Evolutionary conservation across 35 echinoderm and acorn worm genomes (phyloP).

Genomic region (Amphiura filiformis): DNA sequence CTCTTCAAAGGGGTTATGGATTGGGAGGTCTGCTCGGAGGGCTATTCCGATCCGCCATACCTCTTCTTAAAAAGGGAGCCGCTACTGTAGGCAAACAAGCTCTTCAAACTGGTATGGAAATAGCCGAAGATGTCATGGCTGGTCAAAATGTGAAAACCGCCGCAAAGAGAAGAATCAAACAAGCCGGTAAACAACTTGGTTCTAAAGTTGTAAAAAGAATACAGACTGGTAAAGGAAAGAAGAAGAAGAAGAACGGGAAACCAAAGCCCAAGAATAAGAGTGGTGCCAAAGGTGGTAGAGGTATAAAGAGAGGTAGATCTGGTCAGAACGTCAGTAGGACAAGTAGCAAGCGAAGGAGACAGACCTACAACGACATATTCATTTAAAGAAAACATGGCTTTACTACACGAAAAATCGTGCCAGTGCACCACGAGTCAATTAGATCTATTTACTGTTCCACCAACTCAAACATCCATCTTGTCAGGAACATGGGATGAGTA

Average conservation of each 20-base stretch:
- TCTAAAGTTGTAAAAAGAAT: neutral
- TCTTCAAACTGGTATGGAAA: conserved; percentile 35
- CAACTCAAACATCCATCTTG: conserved; percentile 36
- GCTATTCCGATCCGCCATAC: conserved; percentile 20
- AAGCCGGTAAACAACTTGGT: conserved; percentile 12
- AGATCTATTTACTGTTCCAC: conserved; percentile 44
- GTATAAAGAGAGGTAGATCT: neutral
- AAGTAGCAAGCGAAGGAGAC: conserved; percentile 33
- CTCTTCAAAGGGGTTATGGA: conserved; percentile 37
- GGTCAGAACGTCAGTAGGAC: neutral
- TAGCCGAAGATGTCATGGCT: conserved; percentile 8
- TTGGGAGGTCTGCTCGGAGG: conserved; percentile 42
- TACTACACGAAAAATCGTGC: conserved; percentile 29
- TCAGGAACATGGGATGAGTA: conserved; percentile 44
- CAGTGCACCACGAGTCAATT: conserved; percentile 40
- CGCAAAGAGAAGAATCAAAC: neutral
- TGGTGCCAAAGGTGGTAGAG: too few relatives aligned
- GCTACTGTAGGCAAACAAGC: conserved; percentile 25
- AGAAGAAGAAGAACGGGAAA: neutral
- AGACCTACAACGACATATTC: conserved; percentile 29
- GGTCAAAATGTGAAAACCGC: conserved; percentile 35
- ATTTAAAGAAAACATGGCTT: conserved; percentile 30
- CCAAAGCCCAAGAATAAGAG: neutral
- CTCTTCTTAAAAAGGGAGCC: conserved; percentile 36
- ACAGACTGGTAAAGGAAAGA: neutral